phyloP scores from a whole-genome alignment of 1,140 invertebrate genomes.

The Drosophila grimshawi region DNA sequence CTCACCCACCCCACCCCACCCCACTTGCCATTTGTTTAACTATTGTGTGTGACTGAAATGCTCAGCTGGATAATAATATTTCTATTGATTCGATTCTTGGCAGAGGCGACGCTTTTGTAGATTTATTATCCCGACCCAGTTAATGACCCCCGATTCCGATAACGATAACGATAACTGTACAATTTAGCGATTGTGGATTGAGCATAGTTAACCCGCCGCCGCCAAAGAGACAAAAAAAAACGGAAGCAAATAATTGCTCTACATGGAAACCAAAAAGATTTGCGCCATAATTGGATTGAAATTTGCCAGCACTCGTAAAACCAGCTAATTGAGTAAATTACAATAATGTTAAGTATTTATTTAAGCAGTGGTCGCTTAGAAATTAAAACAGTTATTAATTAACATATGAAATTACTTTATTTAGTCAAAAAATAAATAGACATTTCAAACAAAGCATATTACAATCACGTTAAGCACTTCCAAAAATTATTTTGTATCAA shows the following conservation, averaged over 20 bases:
- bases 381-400: neutral
- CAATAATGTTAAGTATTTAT: slow-evolving; percentile 49
- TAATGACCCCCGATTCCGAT: slow-evolving; percentile 22
- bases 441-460: no score
- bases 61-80: slow-evolving; percentile 19
- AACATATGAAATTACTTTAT: neutral
- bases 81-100: slow-evolving; percentile 51
- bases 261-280: slow-evolving; percentile 60
- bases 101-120: slow-evolving; percentile 76
- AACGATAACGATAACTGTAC: slow-evolving; percentile 23
- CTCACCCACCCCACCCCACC: slow-evolving; percentile 7
- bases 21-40: slow-evolving; percentile 4
- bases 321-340: slow-evolving; percentile 51
- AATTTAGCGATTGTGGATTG: slow-evolving; percentile 23
- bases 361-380: neutral
- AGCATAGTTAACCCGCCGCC: slow-evolving; percentile 69
- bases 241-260: slow-evolving; percentile 36
- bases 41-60: slow-evolving; percentile 17
- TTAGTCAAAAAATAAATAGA: neutral
- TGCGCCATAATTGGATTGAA: slow-evolving; percentile 66
- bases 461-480: no score
- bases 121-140: slow-evolving; percentile 45
- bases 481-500: neutral
- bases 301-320: slow-evolving; percentile 53
- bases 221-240: slow-evolving; percentile 28